These are phyloP conservation scores for Hymenopus coronatus DNA, from an alignment of 2,888 invertebrate genomes.

Conservation along the genomic window DNA sequence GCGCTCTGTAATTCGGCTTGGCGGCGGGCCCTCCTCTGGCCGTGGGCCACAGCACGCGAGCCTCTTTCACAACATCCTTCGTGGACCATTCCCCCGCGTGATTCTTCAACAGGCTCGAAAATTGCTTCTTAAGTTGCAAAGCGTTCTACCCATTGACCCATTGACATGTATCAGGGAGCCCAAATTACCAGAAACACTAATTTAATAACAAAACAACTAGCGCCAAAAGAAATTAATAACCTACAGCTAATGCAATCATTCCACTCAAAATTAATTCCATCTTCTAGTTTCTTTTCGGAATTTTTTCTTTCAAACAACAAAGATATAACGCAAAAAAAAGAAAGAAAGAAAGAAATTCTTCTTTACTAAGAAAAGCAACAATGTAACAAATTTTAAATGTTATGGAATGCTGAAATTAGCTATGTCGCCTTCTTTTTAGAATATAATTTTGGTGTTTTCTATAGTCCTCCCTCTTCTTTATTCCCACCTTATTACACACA, in stretches of 20 bases:
- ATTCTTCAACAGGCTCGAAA: not conserved
- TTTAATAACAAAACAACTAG: not conserved
- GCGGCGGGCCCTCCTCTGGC: conserved; percentile 22
- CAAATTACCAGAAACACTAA: not conserved
- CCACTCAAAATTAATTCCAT: not conserved
- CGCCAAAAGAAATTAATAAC: not conserved
- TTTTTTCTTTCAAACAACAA: not conserved
- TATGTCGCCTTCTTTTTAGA: too few species aligned
- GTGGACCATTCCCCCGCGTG: not conserved
- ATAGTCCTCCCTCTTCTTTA: too few species aligned
- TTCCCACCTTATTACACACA: too few species aligned
- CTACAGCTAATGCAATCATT: not conserved
- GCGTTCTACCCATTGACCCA: not conserved
- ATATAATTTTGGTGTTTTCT: too few species aligned
- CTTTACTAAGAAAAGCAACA: not conserved
- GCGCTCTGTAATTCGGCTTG: conserved; percentile 31
- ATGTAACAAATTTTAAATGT: not conserved
- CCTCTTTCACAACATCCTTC: not conserved
- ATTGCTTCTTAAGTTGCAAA: not conserved
- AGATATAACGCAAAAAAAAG: not conserved
- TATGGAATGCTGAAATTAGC: too few species aligned
- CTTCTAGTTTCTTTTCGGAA: not conserved
- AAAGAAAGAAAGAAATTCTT: too few species aligned
- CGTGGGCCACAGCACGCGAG: conserved; percentile 21
- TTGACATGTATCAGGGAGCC: not conserved